Evolutionary conservation across 2,113 vertebrate species (phyloP), one percentile per base, ranked within the genome.

Genomic region (Oncorhynchus clarkii): DNA sequence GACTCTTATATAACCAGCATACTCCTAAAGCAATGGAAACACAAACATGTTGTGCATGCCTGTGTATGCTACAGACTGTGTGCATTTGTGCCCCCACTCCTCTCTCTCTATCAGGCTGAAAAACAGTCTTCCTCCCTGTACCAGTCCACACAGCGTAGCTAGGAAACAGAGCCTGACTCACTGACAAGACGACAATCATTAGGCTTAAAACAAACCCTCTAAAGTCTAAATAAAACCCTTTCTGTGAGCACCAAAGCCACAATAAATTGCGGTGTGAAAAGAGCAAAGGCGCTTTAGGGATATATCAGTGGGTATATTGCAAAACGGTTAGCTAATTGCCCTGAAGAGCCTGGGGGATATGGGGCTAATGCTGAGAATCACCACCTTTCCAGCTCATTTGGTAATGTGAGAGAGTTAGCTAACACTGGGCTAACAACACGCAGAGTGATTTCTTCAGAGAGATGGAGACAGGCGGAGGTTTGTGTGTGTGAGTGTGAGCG

Each of bases 341-440:
- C 75, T 24, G 65, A 80, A 69, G 51, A 69, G 57, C 22, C 18
- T 0, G 18, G 39, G 9, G 39, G 39, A 45, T 11, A 45, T 45
- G 39, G 39, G 39, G 9, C 39, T 45, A 9, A 45, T 45, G 39
- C 39, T 45, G 39, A 45, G 9, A 86, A 83, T 86, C 76, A 75
- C 66, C 49, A 71, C 79, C 67, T 71, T 89, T 89, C 86, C 79
- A 73, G 77, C 80, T 85, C 86, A 83, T 88, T 89, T 86, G 75
- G 59, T 74, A 70, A 79, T 82, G 39, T 9, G 39, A 45, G 39
- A 45, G 39, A 45, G 39, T 12, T 45, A 11, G 39, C 39, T 11
- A 45, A 45, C 9, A 11, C 39, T 45, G 39, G 9, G 39, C 9
- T 45, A 45, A 45, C 39, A 45, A 45, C 39, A 45, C 39, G 3